A percentile compares a stretch with the other conserved stretches of the same genome.
phyloP scores from a whole-genome alignment of 2,888 invertebrate species.

The Teleiodes luculella region DNA sequence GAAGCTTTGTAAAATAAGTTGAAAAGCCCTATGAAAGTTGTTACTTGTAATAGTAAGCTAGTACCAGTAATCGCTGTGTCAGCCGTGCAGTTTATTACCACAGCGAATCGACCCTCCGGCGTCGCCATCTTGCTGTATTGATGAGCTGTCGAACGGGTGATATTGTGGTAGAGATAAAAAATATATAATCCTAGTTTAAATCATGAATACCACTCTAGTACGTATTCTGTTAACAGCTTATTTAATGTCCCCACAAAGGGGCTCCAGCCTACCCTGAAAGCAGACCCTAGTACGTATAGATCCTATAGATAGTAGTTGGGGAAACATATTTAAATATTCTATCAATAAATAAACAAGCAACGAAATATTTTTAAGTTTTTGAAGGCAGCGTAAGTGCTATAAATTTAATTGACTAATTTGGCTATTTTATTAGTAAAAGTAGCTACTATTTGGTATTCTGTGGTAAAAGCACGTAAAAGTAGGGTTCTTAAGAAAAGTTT shows the following conservation, averaged over 20 bases:
- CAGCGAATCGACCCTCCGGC: conserved; percentile 47
- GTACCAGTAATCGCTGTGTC: conserved; percentile 59
- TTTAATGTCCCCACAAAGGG: background rate
- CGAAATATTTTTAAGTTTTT: no score
- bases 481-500: no score
- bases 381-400: no score
- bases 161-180: background rate
- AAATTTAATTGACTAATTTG: no score
- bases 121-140: conserved; percentile 29
- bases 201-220: no score
- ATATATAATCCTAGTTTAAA: background rate
- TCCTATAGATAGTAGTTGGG: no score
- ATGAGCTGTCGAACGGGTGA: conserved; percentile 45
- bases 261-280: background rate
- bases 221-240: background rate
- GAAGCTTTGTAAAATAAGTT: background rate
- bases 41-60: conserved; percentile 44
- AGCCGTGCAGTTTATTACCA: conserved; percentile 75
- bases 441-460: no score
- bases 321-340: no score
- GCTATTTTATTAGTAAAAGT: no score
- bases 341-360: no score
- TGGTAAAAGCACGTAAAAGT: no score
- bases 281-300: no score
- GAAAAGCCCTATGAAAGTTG: conserved; percentile 12